These are phyloP conservation scores for Agelastica alni DNA, from an alignment of 2,888 invertebrate species.

Conservation along the genomic window DNA sequence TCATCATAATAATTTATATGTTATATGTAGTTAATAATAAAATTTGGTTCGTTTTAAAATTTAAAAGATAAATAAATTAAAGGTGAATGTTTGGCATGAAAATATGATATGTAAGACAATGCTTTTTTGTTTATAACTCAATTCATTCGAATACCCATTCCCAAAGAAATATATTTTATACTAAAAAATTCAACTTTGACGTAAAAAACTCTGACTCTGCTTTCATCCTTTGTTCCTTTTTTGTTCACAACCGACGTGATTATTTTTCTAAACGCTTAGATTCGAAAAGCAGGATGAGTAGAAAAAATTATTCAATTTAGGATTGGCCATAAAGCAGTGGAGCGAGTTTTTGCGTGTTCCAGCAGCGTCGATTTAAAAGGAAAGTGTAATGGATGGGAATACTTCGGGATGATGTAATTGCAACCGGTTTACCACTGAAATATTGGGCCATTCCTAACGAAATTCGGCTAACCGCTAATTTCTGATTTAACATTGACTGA, in stretches of 20 bases:
- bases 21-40: too few species aligned
- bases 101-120: too few species aligned
- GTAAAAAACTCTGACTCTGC: background rate
- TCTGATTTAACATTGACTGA: conserved; percentile 22
- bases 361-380: conserved; percentile 10
- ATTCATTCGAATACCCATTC: too few species aligned
- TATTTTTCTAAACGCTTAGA: background rate
- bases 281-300: background rate
- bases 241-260: background rate
- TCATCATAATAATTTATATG: too few species aligned
- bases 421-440: conserved; percentile 18
- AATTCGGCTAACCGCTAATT: conserved; percentile 21
- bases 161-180: too few species aligned
- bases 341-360: conserved; percentile 9
- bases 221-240: background rate
- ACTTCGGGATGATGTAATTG: conserved; percentile 17
- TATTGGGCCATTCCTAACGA: conserved; percentile 11
- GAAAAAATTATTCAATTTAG: conserved; percentile 4
- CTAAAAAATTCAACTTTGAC: background rate
- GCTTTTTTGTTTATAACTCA: too few species aligned
- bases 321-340: background rate
- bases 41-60: too few species aligned
- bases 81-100: too few species aligned
- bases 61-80: too few species aligned
- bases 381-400: conserved; percentile 14